Evolutionary conservation across 2,888 invertebrate species (phyloP).

Genomic region (Brachylomia viminalis): DNA sequence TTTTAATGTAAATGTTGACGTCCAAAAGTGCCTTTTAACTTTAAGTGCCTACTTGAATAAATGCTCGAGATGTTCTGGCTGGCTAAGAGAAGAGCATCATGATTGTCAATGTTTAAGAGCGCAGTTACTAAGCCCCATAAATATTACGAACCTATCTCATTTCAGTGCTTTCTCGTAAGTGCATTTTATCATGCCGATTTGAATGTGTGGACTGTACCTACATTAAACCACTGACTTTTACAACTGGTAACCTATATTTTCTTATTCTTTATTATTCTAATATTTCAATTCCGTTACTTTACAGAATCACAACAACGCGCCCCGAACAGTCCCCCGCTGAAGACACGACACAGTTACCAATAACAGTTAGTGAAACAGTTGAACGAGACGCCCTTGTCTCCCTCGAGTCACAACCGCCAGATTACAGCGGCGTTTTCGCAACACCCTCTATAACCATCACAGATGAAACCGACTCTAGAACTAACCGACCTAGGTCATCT

Average conservation of each 20-base stretch:
- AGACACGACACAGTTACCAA: slow-evolving; percentile 82
- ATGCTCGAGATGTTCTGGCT: too few species aligned
- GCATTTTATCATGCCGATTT: background rate
- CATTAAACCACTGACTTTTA: too few species aligned
- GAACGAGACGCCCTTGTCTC: slow-evolving; percentile 74
- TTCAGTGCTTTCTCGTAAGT: background rate
- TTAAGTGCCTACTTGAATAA: too few species aligned
- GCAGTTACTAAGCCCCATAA: background rate
- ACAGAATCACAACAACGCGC: slow-evolving; percentile 83
- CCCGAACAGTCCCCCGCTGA: slow-evolving; percentile 72
- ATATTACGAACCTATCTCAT: background rate
- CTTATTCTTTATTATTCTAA: background rate
- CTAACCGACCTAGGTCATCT: slow-evolving; percentile 71
- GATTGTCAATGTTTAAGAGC: background rate
- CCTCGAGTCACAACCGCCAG: slow-evolving; percentile 72
- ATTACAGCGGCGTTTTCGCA: slow-evolving; percentile 75
- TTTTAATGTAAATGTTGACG: too few species aligned
- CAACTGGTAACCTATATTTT: too few species aligned
- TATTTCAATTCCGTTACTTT: slow-evolving; percentile 29
- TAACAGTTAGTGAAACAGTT: slow-evolving; percentile 85
- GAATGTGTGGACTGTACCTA: too few species aligned
- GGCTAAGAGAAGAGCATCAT: background rate
- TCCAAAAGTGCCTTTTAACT: too few species aligned
- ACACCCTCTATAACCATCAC: slow-evolving; percentile 79
- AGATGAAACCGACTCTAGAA: slow-evolving; percentile 78